Evolutionary conservation across 2,113 vertebrate genomes (phyloP).

Genomic region (Oncorhynchus keta): DNA sequence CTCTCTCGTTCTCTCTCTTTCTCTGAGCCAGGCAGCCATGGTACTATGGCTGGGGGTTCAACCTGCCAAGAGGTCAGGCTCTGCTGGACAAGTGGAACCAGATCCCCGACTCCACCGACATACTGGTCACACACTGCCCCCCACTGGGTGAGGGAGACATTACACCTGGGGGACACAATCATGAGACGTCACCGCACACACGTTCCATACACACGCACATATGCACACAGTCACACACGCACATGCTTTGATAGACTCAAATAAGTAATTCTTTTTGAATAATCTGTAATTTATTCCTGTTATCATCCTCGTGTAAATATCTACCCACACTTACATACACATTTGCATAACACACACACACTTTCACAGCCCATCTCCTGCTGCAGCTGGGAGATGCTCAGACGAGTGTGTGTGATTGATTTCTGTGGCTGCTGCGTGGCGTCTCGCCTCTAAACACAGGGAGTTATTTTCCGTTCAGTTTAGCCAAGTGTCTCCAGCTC

Average conservation of each 20-base stretch:
- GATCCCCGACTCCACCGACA: slow-evolving; percentile 91
- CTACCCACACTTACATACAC: slow-evolving; percentile 23
- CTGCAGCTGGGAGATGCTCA: slow-evolving; percentile 56
- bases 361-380: slow-evolving; percentile 64
- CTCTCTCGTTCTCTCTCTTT: slow-evolving; percentile 5
- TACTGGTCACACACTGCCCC: slow-evolving; percentile 88
- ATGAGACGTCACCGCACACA: slow-evolving; percentile 3
- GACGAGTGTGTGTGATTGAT: slow-evolving; percentile 67
- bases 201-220: slow-evolving; percentile 26
- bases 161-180: slow-evolving; percentile 14
- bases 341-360: slow-evolving; percentile 23
- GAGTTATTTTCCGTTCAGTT: slow-evolving; percentile 77
- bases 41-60: slow-evolving; percentile 98
- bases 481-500: slow-evolving; percentile 75
- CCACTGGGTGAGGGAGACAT: slow-evolving; percentile 85
- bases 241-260: neutral
- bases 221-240: slow-evolving; percentile 48
- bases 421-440: slow-evolving; percentile 43
- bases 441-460: slow-evolving; percentile 61
- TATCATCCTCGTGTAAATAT: neutral
- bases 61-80: slow-evolving; percentile 92
- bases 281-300: neutral
- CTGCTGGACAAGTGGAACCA: slow-evolving; percentile 98
- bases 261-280: neutral
- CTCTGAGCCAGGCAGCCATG: slow-evolving; percentile 88